A percentile compares a stretch with the other conserved stretches of the same genome.
Evolutionary conservation across 2,888 invertebrate species (phyloP).

Genomic region (Microplitis manilae): DNA sequence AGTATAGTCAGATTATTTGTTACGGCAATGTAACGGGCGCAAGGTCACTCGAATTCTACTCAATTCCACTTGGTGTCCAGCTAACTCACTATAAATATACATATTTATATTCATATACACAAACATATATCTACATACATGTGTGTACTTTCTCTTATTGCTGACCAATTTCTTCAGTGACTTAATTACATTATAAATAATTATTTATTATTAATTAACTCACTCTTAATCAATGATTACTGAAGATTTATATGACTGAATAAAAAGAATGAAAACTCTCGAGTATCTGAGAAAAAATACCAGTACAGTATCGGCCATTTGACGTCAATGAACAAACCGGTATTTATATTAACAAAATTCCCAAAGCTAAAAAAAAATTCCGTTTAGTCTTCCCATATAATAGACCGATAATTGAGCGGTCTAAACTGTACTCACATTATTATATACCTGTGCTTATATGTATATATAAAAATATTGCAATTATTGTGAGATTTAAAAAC

Average conservation of each 20-base stretch:
- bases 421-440: not conserved
- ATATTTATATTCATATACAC: conserved; percentile 15
- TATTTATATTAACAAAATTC: conserved; percentile 1
- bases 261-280: not conserved
- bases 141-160: conserved; percentile 7
- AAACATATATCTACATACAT: conserved; percentile 6
- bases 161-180: not conserved
- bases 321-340: not conserved
- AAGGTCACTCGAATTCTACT: conserved; percentile 57
- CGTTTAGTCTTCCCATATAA: not conserved
- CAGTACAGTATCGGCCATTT: not conserved
- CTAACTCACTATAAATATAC: conserved; percentile 33
- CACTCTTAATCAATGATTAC: not conserved
- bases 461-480: too few relatives aligned
- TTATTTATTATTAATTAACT: not conserved
- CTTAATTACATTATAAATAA: not conserved
- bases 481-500: too few relatives aligned
- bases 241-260: too few relatives aligned
- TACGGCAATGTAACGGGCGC: conserved; percentile 57
- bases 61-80: conserved; percentile 30
- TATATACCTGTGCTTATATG: too few relatives aligned
- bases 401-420: not conserved
- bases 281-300: not conserved
- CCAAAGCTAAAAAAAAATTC: not conserved
- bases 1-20: conserved; percentile 25